A percentile compares a stretch with the other conserved stretches of the same genome.
phyloP scores from a whole-genome alignment of 1,140 invertebrate genomes.

The Arion vulgaris region DNA sequence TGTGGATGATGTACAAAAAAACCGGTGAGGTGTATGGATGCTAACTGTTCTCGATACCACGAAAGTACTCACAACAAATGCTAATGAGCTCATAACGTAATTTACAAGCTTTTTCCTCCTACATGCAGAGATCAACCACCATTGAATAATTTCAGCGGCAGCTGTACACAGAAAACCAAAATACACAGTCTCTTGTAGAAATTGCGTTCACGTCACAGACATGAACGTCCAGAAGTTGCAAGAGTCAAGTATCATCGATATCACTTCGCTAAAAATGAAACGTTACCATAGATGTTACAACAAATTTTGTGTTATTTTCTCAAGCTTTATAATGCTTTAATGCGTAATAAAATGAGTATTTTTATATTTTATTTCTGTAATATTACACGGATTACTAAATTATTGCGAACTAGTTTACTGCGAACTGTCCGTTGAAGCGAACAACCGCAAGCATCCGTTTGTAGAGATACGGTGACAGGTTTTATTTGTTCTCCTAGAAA shows the following conservation, averaged over 20 bases:
- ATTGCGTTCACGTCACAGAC: constrained; percentile 30
- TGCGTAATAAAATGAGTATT: neutral
- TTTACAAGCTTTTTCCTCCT: neutral
- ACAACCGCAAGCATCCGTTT: neutral
- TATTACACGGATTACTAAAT: neutral
- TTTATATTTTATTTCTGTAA: neutral
- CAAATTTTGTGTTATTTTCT: neutral
- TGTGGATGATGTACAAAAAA: too few species aligned
- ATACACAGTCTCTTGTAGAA: constrained; percentile 26
- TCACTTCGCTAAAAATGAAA: neutral
- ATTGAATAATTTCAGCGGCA: neutral
- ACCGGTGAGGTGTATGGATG: too few species aligned
- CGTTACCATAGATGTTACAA: neutral
- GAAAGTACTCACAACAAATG: constrained; percentile 30
- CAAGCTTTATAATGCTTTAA: neutral
- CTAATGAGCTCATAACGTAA: constrained; percentile 32
- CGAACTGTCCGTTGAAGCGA: neutral
- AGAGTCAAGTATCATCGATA: neutral
- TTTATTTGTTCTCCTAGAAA: neutral
- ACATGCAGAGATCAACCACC: too few species aligned
- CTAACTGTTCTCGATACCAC: neutral
- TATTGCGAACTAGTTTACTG: neutral
- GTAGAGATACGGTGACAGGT: neutral
- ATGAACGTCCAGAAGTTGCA: neutral
- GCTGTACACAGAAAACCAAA: constrained; percentile 23